Evolutionary conservation across 2,888 invertebrate genomes (phyloP), one percentile per base, ranked within the genome.

Genomic region (Zeuzera pyrina): DNA sequence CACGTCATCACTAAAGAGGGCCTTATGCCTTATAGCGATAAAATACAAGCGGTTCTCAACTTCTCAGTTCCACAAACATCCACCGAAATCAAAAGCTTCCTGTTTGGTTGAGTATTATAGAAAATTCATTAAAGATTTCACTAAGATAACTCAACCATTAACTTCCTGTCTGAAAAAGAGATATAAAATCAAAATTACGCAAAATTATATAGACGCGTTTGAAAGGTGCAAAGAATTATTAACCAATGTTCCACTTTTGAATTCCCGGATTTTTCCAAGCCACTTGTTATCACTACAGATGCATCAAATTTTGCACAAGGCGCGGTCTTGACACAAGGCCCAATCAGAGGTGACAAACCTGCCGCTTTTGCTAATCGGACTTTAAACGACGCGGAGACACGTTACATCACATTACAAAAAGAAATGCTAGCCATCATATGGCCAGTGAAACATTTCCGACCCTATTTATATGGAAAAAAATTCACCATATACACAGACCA

Each of bases 131-230:
- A n/a, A n/a, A n/a, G n/a, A n/a, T n/a, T n/a, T n/a, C n/a, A n/a
- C n/a, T 45, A 31, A 42, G 29, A 29, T 52, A 7, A 44, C 52
- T 1, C 46, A 54, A 43, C 55, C 53, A 2, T 7, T 52, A 10
- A 49, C 43, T 1, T 15, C 23, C n/a, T 37, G 43, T 13, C 21
- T 45, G 7, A 51, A 45, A 30, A 52, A 50, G 26, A 27, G 41
- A 3, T 19, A 28, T 3, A 31, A 37, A 28, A 34, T 38, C 12
- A n/a, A 25, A 12, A 32, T 30, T 11, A 25, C 31, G 6, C 10
- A 31, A 12, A 38, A 43, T 12, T 47, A 43, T 31, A 37, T 43
- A 24, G 15, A 38, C 12, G 16, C 38, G 1, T 41, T 44, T 25
- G 24, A 50, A 12, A 36, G 12, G 25, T 41, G 38, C 33, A 53